A percentile compares a stretch with the other conserved stretches of the same genome.
These are phyloP conservation scores for Procambarus virginalis DNA, from an alignment of 1,140 invertebrate genomes.

Conservation along the genomic window DNA sequence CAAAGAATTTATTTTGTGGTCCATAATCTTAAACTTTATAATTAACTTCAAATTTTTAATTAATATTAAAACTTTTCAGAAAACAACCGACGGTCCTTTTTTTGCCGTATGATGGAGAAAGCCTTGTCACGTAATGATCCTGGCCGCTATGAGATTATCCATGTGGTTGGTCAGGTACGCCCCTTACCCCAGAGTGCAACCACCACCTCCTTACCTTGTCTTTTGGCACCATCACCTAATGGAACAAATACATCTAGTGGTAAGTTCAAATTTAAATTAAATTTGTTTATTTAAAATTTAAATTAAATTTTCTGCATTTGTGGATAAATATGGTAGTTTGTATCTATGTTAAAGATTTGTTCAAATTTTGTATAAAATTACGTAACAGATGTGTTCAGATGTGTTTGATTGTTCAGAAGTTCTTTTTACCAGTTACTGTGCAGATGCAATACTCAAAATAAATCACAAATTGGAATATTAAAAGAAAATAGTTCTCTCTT, in stretches of 20 bases:
- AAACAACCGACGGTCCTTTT: constrained; percentile 77
- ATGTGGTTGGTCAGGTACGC: constrained; percentile 74
- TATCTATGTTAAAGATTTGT: no score
- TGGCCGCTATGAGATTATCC: constrained; percentile 81
- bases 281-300: background rate
- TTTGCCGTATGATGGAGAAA: constrained; percentile 80
- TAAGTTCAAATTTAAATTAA: background rate
- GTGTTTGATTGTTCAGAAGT: no score
- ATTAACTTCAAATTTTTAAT: no score
- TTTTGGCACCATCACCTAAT: background rate
- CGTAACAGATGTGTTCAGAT: no score
- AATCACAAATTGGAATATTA: no score
- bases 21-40: no score
- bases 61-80: constrained; percentile 60
- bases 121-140: constrained; percentile 80
- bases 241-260: constrained; percentile 33
- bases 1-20: no score
- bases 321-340: no score
- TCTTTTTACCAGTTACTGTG: no score
- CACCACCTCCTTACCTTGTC: background rate
- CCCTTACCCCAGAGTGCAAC: constrained; percentile 17
- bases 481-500: no score
- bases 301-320: background rate
- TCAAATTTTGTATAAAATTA: no score
- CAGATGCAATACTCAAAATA: no score